Percentiles rank a stretch among this genome's conserved stretches.
Conservation (phyloP, 2,888 invertebrate genomes). For the Amaurobius ferox region DNA sequence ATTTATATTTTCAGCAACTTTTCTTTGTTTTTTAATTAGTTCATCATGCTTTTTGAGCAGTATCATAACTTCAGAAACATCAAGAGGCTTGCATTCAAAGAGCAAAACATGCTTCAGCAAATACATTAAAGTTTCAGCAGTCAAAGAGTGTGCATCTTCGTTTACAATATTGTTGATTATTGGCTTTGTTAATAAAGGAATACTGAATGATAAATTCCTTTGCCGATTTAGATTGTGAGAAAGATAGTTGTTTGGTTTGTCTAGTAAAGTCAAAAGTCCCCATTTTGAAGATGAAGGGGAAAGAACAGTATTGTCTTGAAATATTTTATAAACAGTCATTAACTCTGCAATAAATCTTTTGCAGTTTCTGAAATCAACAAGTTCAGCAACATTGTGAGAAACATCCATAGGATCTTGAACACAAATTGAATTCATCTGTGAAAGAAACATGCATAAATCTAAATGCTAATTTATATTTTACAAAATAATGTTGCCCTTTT, state of each 20-base stretch:
- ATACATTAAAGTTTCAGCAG: slow-evolving; percentile 18
- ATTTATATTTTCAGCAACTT: background rate
- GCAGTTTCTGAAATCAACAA: slow-evolving; percentile 45
- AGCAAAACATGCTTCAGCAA: slow-evolving; percentile 39
- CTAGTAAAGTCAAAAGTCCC: slow-evolving; percentile 30
- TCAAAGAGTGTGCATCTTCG: background rate
- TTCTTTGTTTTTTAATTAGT: background rate
- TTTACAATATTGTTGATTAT: background rate
- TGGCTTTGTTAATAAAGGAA: slow-evolving; percentile 14
- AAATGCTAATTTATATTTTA: too few species aligned
- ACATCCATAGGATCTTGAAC: slow-evolving; percentile 51
- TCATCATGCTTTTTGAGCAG: slow-evolving; percentile 31
- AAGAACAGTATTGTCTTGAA: slow-evolving; percentile 9
- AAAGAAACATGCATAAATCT: background rate
- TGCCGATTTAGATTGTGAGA: background rate
- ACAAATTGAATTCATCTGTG: slow-evolving; percentile 59
- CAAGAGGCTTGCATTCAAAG: slow-evolving; percentile 26
- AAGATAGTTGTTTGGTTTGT: slow-evolving; percentile 19
- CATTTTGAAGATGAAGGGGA: background rate
- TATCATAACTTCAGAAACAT: background rate
- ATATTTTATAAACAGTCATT: slow-evolving; percentile 1
- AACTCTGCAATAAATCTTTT: slow-evolving; percentile 25
- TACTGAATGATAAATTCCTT: background rate
- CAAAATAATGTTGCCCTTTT: too few species aligned
- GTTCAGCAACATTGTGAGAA: slow-evolving; percentile 60